Evolutionary conservation across 2,113 vertebrate genomes (phyloP).

Genomic region (Periophthalmodon schlosseri): DNA sequence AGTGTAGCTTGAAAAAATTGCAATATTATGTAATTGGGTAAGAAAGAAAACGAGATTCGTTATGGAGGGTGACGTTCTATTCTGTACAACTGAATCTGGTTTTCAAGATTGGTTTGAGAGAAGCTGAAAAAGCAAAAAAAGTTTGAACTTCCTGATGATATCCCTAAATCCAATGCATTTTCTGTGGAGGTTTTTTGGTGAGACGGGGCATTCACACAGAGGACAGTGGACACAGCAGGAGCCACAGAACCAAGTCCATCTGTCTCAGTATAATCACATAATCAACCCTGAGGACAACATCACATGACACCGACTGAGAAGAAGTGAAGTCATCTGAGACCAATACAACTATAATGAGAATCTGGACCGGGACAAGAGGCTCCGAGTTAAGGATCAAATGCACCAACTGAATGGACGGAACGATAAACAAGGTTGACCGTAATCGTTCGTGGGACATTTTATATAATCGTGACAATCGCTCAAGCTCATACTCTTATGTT

Average conservation of each 20-base stretch:
- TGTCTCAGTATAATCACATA: conserved; percentile 29
- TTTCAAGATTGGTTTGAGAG: too few species aligned
- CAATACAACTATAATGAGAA: background rate
- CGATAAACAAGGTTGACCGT: too few species aligned
- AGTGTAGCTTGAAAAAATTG: too few species aligned
- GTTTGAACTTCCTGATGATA: too few species aligned
- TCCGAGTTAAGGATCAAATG: background rate
- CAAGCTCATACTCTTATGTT: too few species aligned
- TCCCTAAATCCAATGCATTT: background rate
- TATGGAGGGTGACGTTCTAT: too few species aligned
- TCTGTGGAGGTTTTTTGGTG: background rate
- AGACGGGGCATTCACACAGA: conserved; percentile 1
- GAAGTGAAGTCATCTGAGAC: conserved; percentile 54
- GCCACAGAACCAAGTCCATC: conserved; percentile 10
- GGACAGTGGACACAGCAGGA: background rate
- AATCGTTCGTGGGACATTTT: too few species aligned
- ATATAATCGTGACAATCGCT: too few species aligned
- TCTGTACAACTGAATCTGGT: too few species aligned
- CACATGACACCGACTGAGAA: conserved; percentile 24
- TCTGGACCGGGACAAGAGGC: background rate
- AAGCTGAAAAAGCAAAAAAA: too few species aligned
- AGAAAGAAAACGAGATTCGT: too few species aligned
- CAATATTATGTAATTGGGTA: too few species aligned
- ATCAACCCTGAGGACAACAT: conserved; percentile 27
- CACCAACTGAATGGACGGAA: background rate